These are phyloP conservation scores for Anoura caudifer DNA, from an alignment of 2,113 vertebrate genomes.

Conservation along the genomic window DNA sequence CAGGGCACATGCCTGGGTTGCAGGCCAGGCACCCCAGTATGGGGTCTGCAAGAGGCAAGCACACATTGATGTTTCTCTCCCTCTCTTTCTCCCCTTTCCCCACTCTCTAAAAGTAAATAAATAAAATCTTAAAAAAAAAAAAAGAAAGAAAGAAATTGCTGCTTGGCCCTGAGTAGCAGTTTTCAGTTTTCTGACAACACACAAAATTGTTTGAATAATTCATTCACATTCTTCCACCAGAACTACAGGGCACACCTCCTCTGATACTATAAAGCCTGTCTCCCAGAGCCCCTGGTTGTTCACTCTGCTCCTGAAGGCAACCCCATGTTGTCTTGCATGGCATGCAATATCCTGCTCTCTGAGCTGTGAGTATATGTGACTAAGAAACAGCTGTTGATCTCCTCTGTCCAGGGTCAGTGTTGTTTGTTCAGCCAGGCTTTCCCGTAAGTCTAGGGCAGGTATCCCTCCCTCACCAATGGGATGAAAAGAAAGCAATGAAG, in stretches of 20 bases:
- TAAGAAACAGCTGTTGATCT: not conserved
- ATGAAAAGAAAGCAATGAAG: not conserved
- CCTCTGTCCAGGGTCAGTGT: not conserved
- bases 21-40: too few relatives aligned
- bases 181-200: not conserved
- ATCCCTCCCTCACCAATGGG: not conserved
- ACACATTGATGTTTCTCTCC: too few relatives aligned
- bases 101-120: too few relatives aligned
- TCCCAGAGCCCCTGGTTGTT: not conserved
- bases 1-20: too few relatives aligned
- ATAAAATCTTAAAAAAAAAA: too few relatives aligned
- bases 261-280: not conserved
- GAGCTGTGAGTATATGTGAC: rapidly evolving
- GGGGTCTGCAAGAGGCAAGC: too few relatives aligned
- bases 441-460: not conserved
- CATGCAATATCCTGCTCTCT: rapidly evolving
- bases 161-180: not conserved
- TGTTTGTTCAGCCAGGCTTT: not conserved
- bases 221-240: not conserved
- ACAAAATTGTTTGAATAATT: not conserved
- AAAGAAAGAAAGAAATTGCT: too few relatives aligned
- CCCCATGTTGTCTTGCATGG: rapidly evolving
- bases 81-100: too few relatives aligned
- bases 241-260: rapidly evolving
- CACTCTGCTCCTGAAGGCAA: not conserved